Evolutionary conservation across 2,113 vertebrate genomes (phyloP).

Genomic region (Oophaga pumilio): DNA sequence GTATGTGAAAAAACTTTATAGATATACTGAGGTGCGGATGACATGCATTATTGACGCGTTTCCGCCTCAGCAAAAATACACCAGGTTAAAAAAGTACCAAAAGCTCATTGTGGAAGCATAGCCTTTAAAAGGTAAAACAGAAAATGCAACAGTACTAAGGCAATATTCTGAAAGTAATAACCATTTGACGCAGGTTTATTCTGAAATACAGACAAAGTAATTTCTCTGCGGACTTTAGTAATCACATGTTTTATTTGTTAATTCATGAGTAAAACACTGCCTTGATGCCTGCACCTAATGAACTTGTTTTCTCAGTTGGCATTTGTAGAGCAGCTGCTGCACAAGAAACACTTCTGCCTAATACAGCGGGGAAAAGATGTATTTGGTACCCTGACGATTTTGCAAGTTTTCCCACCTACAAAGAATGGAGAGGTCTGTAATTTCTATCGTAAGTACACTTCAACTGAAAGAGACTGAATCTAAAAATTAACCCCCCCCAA

Average conservation of each 20-base stretch:
- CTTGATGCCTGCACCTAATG: slow-evolving; percentile 10
- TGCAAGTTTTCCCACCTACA: too few species aligned
- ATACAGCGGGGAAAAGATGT: not conserved
- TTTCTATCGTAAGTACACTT: too few species aligned
- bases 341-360: not conserved
- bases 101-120: too few species aligned
- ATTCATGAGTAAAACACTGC: not conserved
- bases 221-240: not conserved
- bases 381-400: too few species aligned
- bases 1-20: too few species aligned
- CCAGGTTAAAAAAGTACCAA: too few species aligned
- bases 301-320: slow-evolving; percentile 11
- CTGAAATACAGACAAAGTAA: not conserved
- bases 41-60: too few species aligned
- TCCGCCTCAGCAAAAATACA: too few species aligned
- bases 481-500: too few species aligned
- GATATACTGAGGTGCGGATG: too few species aligned
- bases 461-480: too few species aligned
- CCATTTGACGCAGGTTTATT: not conserved
- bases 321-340: slow-evolving; percentile 17
- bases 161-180: not conserved
- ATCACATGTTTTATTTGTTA: not conserved
- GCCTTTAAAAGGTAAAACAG: not conserved
- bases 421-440: too few species aligned
- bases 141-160: not conserved